These are phyloP conservation scores for Ellobium chinense DNA, from an alignment of 2,888 invertebrate species.

Conservation along the genomic window DNA sequence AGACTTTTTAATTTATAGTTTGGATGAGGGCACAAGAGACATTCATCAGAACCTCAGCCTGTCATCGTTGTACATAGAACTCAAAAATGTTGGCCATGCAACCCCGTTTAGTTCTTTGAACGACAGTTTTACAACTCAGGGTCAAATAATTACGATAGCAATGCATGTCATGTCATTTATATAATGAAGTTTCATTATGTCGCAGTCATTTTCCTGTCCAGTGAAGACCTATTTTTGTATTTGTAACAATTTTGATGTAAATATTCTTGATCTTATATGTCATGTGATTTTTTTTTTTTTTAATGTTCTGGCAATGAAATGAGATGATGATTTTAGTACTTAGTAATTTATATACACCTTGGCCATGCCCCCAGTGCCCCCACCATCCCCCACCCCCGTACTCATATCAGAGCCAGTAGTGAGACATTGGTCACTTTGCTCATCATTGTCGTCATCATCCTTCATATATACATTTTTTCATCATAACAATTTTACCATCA, in stretches of 20 bases:
- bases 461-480: too few species aligned
- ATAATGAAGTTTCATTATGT: background rate
- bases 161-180: slow-evolving; percentile 18
- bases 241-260: slow-evolving; percentile 11
- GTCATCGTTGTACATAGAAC: too few species aligned
- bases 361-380: too few species aligned
- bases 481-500: too few species aligned
- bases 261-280: background rate
- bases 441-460: background rate
- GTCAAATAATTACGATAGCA: slow-evolving; percentile 10
- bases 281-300: slow-evolving; percentile 11
- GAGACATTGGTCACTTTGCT: background rate
- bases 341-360: slow-evolving; percentile 38
- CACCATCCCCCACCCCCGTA: background rate
- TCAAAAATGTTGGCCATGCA: too few species aligned
- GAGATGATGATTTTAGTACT: slow-evolving; percentile 24
- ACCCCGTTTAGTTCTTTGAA: background rate
- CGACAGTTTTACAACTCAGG: slow-evolving; percentile 23
- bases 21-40: too few species aligned
- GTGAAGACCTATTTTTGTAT: slow-evolving; percentile 34
- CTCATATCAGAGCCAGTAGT: slow-evolving; percentile 23
- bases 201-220: background rate
- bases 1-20: too few species aligned
- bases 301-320: background rate
- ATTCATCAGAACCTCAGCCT: too few species aligned